These are phyloP conservation scores for Poicephalus gulielmi DNA, from an alignment of 2,113 vertebrate species.

Conservation along the genomic window DNA sequence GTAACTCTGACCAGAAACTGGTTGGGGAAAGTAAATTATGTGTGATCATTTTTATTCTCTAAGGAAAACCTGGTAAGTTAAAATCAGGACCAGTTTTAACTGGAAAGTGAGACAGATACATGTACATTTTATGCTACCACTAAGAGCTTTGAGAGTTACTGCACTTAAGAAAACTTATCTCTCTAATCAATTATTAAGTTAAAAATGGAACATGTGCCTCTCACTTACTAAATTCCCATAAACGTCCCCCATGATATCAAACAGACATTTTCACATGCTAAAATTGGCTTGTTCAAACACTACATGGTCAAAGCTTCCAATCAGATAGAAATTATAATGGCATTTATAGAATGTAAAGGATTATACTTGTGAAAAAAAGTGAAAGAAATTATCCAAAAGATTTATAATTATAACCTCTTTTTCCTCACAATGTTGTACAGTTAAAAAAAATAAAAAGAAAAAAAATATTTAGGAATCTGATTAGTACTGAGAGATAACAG, in stretches of 20 bases:
- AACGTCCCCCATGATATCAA: not conserved
- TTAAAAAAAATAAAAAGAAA: rapidly evolving
- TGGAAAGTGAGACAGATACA: slow-evolving; percentile 41
- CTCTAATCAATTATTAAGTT: slow-evolving; percentile 69
- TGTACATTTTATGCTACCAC: slow-evolving; percentile 55
- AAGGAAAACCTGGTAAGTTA: slow-evolving; percentile 56
- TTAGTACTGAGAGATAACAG: not conserved
- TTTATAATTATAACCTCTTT: not conserved
- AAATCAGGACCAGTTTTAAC: slow-evolving; percentile 47
- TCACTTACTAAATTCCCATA: slow-evolving; percentile 55
- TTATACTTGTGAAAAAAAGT: not conserved
- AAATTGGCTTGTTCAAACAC: not conserved
- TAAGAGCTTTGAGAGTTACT: slow-evolving; percentile 43
- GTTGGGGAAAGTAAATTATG: not conserved
- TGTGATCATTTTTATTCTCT: slow-evolving; percentile 7
- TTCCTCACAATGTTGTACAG: not conserved
- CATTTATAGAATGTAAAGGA: not conserved
- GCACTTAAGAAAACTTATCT: slow-evolving; percentile 63
- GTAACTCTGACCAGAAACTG: not conserved
- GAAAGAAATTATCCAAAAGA: not conserved
- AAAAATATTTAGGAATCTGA: not conserved
- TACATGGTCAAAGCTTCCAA: not conserved
- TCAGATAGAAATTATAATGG: not conserved
- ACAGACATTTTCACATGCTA: not conserved
- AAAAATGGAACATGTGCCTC: slow-evolving; percentile 54